phyloP scores from a whole-genome alignment of 2,888 invertebrate species.

The Caenorhabditis sp. region DNA sequence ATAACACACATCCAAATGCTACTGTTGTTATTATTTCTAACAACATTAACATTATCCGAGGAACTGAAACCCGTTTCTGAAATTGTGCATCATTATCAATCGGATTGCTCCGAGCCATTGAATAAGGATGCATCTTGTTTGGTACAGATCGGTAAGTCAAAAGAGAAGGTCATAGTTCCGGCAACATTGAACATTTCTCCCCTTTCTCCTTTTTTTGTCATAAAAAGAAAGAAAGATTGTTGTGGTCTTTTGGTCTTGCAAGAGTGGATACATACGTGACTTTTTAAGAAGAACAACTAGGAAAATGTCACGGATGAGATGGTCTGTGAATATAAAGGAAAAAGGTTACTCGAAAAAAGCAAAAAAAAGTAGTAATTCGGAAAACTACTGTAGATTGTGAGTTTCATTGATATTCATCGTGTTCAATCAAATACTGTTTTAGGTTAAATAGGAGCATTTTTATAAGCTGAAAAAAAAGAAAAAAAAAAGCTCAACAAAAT shows the following conservation, averaged over 20 bases:
- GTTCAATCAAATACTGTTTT: no score
- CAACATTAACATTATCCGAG: background rate
- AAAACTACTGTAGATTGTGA: no score
- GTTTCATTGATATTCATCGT: no score
- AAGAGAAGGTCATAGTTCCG: background rate
- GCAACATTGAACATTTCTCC: no score
- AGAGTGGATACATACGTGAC: background rate
- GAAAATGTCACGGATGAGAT: background rate
- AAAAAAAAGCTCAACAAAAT: no score
- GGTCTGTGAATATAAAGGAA: background rate
- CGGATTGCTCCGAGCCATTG: constrained; percentile 58
- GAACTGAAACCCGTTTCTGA: background rate
- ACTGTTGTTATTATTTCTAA: background rate
- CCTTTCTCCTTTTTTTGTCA: background rate
- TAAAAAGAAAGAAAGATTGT: background rate
- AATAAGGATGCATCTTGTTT: constrained; percentile 61
- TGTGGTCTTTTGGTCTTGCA: background rate
- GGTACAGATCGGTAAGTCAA: constrained; percentile 51
- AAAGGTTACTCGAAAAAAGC: background rate
- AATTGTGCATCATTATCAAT: constrained; percentile 20
- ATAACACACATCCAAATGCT: background rate
- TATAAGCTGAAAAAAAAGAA: no score
- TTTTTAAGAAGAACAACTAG: background rate
- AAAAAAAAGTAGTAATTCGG: no score
- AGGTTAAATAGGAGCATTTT: no score